Conservation (phyloP, 2,113 vertebrate genomes). For the Bungarus multicinctus region DNA sequence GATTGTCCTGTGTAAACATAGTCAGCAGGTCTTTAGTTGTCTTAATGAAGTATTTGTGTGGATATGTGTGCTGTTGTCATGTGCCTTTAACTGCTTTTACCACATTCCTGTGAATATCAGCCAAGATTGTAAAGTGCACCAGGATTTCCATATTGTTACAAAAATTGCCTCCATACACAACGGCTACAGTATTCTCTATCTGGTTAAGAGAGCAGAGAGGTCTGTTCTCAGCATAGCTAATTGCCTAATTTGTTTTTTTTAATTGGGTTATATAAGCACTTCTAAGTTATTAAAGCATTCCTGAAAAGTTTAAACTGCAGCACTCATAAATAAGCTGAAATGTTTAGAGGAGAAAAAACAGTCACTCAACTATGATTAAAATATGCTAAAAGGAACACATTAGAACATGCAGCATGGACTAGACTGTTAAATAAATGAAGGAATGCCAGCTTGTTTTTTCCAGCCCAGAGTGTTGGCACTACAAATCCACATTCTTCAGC, state of each 20-base stretch:
- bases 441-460: not conserved
- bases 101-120: not conserved
- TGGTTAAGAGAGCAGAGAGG: not conserved
- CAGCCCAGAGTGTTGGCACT: not conserved
- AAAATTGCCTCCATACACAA: not conserved
- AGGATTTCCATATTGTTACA: not conserved
- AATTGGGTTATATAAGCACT: slow-evolving; percentile 21
- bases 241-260: slow-evolving; percentile 4
- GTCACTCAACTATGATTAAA: not conserved
- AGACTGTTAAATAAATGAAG: not conserved
- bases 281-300: slow-evolving; percentile 25
- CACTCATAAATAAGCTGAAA: slow-evolving; percentile 3
- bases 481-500: not conserved
- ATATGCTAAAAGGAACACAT: not conserved
- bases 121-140: not conserved
- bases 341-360: not conserved
- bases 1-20: not conserved
- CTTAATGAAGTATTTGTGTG: not conserved
- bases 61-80: not conserved
- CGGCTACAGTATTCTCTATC: not conserved
- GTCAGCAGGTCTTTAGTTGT: not conserved
- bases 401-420: not conserved
- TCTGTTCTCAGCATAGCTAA: not conserved
- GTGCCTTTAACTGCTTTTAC: not conserved
- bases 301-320: not conserved